phyloP scores from a whole-genome alignment of 2,797 vertebrate genomes.

The Paguma larvata region DNA sequence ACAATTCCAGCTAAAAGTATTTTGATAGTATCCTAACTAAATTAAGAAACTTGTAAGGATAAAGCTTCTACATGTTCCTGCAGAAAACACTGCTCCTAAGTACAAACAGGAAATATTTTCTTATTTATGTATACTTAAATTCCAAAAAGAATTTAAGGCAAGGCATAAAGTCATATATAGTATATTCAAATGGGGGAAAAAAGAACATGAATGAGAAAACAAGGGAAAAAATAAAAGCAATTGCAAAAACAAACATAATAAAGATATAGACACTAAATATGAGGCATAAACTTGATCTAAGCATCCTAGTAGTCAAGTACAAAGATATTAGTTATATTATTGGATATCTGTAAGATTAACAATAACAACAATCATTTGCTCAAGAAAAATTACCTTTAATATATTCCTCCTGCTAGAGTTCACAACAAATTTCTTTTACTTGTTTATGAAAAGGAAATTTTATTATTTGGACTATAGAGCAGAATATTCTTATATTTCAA shows the following conservation, averaged over 20 bases:
- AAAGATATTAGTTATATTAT: conserved; percentile 6
- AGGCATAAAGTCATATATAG: neutral
- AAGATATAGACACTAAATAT: neutral
- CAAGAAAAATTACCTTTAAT: conserved; percentile 53
- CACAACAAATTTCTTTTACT: neutral
- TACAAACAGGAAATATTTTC: conserved; percentile 33
- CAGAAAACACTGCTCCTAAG: neutral
- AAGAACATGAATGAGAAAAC: neutral
- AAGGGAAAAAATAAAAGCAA: neutral
- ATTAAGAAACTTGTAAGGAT: neutral
- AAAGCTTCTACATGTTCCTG: neutral
- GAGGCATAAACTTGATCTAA: conserved; percentile 14
- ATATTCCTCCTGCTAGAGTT: neutral
- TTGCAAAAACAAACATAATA: neutral
- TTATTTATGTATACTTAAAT: conserved; percentile 19
- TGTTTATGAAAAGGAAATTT: neutral
- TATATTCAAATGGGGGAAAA: neutral
- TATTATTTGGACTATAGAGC: neutral
- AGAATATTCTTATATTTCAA: conserved; percentile 22
- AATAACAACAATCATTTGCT: conserved; percentile 3
- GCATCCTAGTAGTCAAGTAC: neutral
- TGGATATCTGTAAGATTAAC: neutral
- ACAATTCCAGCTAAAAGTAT: neutral
- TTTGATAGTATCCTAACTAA: conserved; percentile 37
- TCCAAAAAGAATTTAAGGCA: neutral